A percentile compares a stretch with the other conserved stretches of the same genome.
phyloP scores from a whole-genome alignment of 2,888 invertebrate species.

The Pollenia amentaria region DNA sequence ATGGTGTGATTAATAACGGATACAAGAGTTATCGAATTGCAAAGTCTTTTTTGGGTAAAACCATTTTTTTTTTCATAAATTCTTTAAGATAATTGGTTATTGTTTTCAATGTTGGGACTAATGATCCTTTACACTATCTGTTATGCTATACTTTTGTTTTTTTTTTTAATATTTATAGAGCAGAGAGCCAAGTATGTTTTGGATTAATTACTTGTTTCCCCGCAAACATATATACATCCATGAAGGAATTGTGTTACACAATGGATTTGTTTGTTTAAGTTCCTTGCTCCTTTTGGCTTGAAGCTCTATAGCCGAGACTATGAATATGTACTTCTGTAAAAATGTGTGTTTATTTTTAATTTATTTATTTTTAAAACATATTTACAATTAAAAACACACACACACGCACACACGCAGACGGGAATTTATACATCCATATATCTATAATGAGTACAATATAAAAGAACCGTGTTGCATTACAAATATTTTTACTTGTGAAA shows the following conservation, averaged over 20 bases:
- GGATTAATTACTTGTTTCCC: background rate
- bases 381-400: background rate
- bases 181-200: background rate
- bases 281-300: background rate
- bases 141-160: too few species aligned
- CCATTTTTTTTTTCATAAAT: too few species aligned
- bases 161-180: background rate
- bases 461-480: constrained; percentile 62
- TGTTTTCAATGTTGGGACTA: too few species aligned
- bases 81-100: background rate
- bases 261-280: background rate
- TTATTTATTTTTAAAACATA: background rate
- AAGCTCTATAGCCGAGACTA: background rate
- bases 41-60: too few species aligned
- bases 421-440: background rate
- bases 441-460: constrained; percentile 17
- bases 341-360: background rate
- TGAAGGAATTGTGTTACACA: background rate
- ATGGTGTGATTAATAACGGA: too few species aligned
- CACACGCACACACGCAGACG: background rate
- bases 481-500: constrained; percentile 58
- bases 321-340: background rate
- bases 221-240: background rate
- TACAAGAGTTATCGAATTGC: too few species aligned
- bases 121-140: too few species aligned